Conservation (phyloP, 2,113 vertebrate genomes). For the Isurus oxyrinchus region DNA sequence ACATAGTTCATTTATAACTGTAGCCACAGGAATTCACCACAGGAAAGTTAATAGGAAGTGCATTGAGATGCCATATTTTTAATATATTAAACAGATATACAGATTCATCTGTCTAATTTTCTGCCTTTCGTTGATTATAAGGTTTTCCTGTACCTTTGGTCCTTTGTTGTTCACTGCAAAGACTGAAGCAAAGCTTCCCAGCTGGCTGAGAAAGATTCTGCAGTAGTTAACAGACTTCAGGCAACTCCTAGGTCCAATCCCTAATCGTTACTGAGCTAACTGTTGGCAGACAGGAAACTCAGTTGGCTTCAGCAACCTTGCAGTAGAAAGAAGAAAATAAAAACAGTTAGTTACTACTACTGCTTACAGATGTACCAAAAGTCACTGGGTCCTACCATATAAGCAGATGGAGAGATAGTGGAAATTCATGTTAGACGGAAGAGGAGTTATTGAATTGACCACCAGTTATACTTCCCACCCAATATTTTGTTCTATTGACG, state of each 20-base stretch:
- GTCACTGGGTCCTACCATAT: not conserved
- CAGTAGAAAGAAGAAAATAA: not conserved
- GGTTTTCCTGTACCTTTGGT: not conserved
- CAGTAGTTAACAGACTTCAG: not conserved
- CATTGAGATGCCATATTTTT: not conserved
- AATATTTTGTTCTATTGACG: not conserved
- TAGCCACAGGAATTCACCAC: not conserved
- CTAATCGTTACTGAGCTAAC: not conserved
- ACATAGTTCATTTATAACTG: not conserved
- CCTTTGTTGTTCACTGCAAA: not conserved
- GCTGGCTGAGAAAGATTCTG: not conserved
- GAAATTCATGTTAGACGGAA: not conserved
- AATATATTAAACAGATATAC: not conserved
- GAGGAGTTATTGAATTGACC: not conserved
- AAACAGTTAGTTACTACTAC: not conserved
- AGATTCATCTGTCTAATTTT: not conserved
- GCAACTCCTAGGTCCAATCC: not conserved
- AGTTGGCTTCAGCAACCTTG: not conserved
- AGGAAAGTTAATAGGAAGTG: not conserved
- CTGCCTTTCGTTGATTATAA: not conserved
- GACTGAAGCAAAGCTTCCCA: not conserved
- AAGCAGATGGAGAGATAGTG: not conserved
- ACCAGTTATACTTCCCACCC: not conserved
- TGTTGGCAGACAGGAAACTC: not conserved
- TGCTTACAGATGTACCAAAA: not conserved